phyloP scores from a whole-genome alignment of 2,113 vertebrate species.

The Pyxicephalus adspersus region DNA sequence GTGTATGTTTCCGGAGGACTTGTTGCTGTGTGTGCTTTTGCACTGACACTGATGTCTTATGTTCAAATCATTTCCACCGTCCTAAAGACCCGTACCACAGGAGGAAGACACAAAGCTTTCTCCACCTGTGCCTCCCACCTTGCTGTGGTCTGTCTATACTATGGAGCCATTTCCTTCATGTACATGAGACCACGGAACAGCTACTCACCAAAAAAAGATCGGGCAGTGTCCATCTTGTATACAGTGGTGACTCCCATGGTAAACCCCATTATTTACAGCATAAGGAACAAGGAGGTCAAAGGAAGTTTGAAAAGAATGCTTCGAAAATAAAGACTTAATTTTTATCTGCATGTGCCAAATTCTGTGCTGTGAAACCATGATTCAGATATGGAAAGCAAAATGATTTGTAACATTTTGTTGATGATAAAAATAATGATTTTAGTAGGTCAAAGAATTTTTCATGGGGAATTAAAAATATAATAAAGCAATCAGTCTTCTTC shows the following conservation, averaged over 20 bases:
- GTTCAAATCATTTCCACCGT: constrained; percentile 24
- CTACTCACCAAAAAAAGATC: constrained; percentile 16
- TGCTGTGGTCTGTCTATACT: constrained; percentile 32
- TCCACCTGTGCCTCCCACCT: constrained; percentile 38
- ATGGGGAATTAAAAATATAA: no score
- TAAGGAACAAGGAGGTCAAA: constrained; percentile 37
- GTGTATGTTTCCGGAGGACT: constrained; percentile 23
- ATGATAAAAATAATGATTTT: no score
- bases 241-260: constrained; percentile 29
- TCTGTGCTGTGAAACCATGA: neutral
- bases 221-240: constrained; percentile 27
- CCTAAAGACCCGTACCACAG: constrained; percentile 4
- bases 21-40: neutral
- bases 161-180: constrained; percentile 23
- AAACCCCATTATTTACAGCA: constrained; percentile 45
- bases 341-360: neutral
- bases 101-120: constrained; percentile 26
- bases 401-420: no score
- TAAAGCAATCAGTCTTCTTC: no score
- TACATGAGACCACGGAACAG: constrained; percentile 18
- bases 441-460: no score
- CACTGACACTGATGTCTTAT: constrained; percentile 15
- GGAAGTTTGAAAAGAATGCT: neutral
- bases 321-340: neutral
- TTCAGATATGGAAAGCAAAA: neutral